Conservation (phyloP, 1,140 invertebrate species). For the Steinernema feltiae region DNA sequence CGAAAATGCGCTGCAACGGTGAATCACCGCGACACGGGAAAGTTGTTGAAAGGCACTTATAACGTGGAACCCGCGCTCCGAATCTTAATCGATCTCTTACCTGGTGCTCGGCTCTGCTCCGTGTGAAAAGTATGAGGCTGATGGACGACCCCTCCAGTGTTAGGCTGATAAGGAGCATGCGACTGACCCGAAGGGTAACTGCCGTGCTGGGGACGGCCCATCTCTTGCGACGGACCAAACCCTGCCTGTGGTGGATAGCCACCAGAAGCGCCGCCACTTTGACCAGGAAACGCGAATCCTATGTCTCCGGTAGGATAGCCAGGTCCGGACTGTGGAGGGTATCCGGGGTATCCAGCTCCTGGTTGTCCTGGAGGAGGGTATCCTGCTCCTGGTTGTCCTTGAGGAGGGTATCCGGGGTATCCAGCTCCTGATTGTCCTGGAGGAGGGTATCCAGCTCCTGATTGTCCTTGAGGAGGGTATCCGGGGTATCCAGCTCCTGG, state of each 20-base stretch:
- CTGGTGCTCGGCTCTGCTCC: too few relatives aligned
- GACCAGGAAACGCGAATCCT: neutral
- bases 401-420: constrained; percentile 14
- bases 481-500: neutral
- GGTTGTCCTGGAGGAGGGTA: neutral
- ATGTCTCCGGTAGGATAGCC: neutral
- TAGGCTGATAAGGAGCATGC: neutral
- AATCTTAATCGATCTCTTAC: too few relatives aligned
- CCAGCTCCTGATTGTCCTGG: neutral
- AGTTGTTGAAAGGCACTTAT: too few relatives aligned
- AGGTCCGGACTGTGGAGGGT: too few relatives aligned
- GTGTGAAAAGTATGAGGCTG: too few relatives aligned
- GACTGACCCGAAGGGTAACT: neutral
- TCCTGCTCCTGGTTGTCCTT: constrained; percentile 14
- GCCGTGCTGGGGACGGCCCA: too few relatives aligned
- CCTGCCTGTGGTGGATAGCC: constrained; percentile 4
- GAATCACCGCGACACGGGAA: neutral
- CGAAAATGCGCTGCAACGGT: neutral
- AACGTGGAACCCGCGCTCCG: too few relatives aligned
- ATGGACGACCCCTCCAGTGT: neutral
- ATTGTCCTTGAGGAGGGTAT: constrained; percentile 17
- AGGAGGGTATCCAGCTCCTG: constrained; percentile 11
- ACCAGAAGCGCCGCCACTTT: constrained; percentile 19
- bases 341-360: constrained; percentile 3
- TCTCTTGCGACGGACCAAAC: too few relatives aligned